Percentiles rank a stretch among this genome's conserved stretches.
phyloP scores from a whole-genome alignment of 1,140 invertebrate species.

The Physella acuta region DNA sequence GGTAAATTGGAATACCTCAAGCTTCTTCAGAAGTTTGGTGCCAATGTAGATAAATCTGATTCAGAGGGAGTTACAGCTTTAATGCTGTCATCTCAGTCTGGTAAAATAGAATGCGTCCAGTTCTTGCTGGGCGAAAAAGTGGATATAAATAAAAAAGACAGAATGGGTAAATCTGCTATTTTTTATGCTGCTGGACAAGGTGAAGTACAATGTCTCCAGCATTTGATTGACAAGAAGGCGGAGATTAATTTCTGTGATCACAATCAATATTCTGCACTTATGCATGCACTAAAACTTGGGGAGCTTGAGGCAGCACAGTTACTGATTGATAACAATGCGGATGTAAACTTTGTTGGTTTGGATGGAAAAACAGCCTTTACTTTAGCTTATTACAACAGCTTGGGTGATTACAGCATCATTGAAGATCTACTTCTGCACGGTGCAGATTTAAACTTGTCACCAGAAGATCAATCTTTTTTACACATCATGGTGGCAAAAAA shows the following conservation, averaged over 20 bases:
- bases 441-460: background rate
- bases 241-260: background rate
- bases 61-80: background rate
- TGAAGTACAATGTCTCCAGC: background rate
- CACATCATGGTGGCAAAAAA: slow-evolving; percentile 6
- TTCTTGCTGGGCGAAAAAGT: slow-evolving; percentile 7
- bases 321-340: slow-evolving; percentile 4
- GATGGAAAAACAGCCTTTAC: background rate
- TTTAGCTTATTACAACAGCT: background rate
- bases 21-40: background rate
- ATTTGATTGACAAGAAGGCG: background rate
- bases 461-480: background rate
- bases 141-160: slow-evolving; percentile 9
- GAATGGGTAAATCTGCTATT: background rate
- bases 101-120: background rate
- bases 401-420: background rate
- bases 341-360: slow-evolving; percentile 1
- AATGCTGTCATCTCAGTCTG: background rate
- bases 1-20: background rate
- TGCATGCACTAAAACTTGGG: slow-evolving; percentile 8
- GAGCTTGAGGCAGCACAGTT: background rate
- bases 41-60: background rate
- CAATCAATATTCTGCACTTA: slow-evolving; percentile 10
- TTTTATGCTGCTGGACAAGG: slow-evolving; percentile 11
- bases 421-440: background rate